A percentile compares a stretch with the other conserved stretches of the same genome.
These are phyloP conservation scores for Manacus vitellinus DNA, from an alignment of 2,113 vertebrate genomes.

Conservation along the genomic window DNA sequence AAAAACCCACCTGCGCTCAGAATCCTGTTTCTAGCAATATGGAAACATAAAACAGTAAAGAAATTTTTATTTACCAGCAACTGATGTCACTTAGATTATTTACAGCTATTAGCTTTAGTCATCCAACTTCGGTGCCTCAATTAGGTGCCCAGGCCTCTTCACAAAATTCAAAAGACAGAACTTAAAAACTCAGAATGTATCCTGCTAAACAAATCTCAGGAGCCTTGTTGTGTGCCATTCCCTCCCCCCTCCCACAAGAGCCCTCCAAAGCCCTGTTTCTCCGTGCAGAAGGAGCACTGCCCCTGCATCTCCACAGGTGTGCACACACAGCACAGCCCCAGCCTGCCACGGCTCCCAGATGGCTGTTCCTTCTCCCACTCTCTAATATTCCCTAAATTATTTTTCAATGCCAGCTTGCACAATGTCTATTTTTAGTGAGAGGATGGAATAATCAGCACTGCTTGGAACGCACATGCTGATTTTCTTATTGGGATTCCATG, in stretches of 20 bases:
- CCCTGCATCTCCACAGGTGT: neutral
- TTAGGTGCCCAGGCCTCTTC: neutral
- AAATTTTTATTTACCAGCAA: neutral
- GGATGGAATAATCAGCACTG: neutral
- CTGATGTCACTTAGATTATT: neutral
- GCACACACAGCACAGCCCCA: neutral
- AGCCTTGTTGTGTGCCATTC: neutral
- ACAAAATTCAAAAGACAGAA: neutral
- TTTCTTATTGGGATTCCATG: slow-evolving; percentile 7
- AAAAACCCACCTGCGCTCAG: neutral
- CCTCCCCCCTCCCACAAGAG: neutral
- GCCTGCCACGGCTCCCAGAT: neutral
- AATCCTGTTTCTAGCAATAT: neutral
- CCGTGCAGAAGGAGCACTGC: neutral
- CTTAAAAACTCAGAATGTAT: neutral
- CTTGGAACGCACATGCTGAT: neutral
- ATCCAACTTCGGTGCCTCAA: neutral
- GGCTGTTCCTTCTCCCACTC: neutral
- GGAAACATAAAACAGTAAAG: neutral
- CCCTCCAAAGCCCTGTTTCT: neutral
- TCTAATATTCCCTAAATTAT: neutral
- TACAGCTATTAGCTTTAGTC: neutral
- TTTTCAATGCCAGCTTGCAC: neutral
- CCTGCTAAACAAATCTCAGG: neutral
- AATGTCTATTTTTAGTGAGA: neutral